Percentiles rank a stretch among this genome's conserved stretches.
Conservation (phyloP, 2,113 vertebrate genomes). For the Rostratula benghalensis region DNA sequence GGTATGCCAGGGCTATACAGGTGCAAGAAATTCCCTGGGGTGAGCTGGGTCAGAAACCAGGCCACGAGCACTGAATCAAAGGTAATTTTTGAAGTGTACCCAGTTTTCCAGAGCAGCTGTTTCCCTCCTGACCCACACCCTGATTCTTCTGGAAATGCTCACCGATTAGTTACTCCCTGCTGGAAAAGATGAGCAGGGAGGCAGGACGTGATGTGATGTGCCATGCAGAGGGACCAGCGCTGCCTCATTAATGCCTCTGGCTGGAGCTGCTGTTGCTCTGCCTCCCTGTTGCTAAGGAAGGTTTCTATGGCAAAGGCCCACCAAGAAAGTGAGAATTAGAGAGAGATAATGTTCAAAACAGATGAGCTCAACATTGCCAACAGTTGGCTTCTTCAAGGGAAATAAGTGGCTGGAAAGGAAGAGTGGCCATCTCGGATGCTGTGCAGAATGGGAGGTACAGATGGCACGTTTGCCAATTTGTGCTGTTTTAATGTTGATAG, state of each 20-base stretch:
- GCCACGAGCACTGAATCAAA: neutral
- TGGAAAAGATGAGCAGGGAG: neutral
- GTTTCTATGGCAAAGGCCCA: slow-evolving; percentile 71
- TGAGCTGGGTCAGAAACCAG: neutral
- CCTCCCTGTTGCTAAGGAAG: slow-evolving; percentile 62
- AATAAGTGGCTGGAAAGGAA: neutral
- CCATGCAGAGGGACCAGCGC: neutral
- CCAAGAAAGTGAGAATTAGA: slow-evolving; percentile 47
- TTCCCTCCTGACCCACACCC: neutral
- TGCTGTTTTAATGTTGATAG: neutral
- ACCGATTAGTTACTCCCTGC: neutral
- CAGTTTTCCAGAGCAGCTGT: neutral
- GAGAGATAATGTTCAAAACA: slow-evolving; percentile 40
- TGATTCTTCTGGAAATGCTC: neutral
- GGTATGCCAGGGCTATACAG: neutral
- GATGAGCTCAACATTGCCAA: neutral
- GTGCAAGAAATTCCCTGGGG: neutral
- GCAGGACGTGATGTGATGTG: neutral
- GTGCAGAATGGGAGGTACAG: neutral
- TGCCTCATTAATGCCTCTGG: neutral
- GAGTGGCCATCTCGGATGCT: neutral
- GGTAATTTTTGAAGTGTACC: neutral
- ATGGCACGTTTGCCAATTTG: neutral
- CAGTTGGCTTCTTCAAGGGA: slow-evolving; percentile 32
- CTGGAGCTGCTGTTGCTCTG: neutral